phyloP scores from a whole-genome alignment of 2,797 vertebrate species.

The Pteropus rufus region DNA sequence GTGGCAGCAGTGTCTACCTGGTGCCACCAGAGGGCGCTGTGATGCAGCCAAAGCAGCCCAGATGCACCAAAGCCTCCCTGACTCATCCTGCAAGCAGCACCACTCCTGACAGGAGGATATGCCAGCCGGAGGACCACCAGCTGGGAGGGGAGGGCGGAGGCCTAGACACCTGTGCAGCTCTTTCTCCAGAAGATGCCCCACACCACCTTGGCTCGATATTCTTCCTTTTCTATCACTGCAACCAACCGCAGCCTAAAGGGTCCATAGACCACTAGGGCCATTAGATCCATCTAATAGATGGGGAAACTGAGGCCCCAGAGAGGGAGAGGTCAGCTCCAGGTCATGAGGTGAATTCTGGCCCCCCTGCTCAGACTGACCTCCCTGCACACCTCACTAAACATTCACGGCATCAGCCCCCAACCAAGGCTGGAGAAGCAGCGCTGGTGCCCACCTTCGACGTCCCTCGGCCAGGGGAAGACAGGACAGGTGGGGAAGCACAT shows the following conservation, averaged over 20 bases:
- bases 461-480: background rate
- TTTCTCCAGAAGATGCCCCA: background rate
- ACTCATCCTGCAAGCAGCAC: background rate
- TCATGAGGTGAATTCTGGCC: background rate
- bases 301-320: background rate
- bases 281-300: background rate
- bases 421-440: background rate
- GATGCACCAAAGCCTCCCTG: background rate
- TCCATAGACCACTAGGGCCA: background rate
- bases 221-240: background rate
- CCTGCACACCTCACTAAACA: background rate
- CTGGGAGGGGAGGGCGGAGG: background rate
- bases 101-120: background rate
- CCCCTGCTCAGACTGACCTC: background rate
- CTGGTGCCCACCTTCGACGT: background rate
- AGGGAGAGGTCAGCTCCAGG: background rate
- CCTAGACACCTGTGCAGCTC: accelerated
- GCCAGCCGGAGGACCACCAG: background rate
- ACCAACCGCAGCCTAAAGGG: background rate
- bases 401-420: background rate
- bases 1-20: background rate
- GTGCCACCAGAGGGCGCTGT: slow-evolving; percentile 52
- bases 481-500: background rate
- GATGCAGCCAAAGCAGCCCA: slow-evolving; percentile 14
- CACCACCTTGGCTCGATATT: background rate